Conservation (phyloP, 2,888 invertebrate genomes). For the Meandrusa payeni region DNA sequence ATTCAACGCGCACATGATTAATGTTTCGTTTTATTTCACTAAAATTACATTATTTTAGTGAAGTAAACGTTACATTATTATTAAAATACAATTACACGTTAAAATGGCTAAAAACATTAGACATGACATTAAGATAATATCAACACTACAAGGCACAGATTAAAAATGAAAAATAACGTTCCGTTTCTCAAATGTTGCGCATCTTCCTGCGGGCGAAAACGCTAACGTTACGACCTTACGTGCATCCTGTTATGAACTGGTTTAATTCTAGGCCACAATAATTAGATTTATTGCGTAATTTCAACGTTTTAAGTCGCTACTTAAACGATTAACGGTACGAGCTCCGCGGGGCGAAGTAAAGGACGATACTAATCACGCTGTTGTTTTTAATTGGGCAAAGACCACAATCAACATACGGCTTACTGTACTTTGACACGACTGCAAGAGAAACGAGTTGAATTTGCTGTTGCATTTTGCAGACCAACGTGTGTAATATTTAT, state of each 20-base stretch:
- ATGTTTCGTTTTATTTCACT: not conserved
- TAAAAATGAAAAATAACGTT: conserved; percentile 32
- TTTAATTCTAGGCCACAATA: conserved; percentile 39
- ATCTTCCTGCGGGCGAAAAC: conserved; percentile 37
- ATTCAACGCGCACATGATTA: not conserved
- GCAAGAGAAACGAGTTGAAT: not conserved
- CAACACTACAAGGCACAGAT: conserved; percentile 12
- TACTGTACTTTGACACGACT: not conserved
- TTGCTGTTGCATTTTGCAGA: not conserved
- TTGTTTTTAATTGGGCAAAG: conserved; percentile 10
- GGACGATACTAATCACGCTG: conserved; percentile 11
- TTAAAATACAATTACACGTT: too few relatives aligned
- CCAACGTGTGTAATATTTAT: too few relatives aligned
- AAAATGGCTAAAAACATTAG: not conserved
- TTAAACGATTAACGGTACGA: conserved; percentile 16
- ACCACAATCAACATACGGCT: not conserved
- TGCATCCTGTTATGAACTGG: conserved; percentile 35
- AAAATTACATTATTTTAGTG: too few relatives aligned
- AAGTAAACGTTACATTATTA: too few relatives aligned
- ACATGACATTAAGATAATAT: conserved; percentile 12
- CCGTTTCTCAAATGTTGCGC: conserved; percentile 35
- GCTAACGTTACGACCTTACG: conserved; percentile 35
- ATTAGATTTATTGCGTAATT: conserved; percentile 34
- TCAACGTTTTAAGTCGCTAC: conserved; percentile 14
- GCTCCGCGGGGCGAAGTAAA: conserved; percentile 1